Evolutionary conservation across 2,113 vertebrate species (phyloP), one percentile per base, ranked within the genome.

Genomic region (Synchiropus splendidus): DNA sequence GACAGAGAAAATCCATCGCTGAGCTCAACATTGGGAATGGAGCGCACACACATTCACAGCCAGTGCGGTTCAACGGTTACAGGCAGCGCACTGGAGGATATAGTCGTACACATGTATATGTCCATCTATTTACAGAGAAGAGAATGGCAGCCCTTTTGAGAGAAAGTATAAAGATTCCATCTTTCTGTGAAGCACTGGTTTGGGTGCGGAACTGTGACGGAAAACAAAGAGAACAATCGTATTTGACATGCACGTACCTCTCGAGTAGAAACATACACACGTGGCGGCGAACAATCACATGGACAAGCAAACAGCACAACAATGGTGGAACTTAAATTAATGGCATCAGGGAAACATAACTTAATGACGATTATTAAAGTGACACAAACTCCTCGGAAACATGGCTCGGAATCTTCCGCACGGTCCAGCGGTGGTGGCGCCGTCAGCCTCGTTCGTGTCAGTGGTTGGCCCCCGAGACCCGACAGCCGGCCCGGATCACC

Each of bases 111-210:
- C 21, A 67, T 73, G 66, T 71, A 68, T 79, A 71, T 72, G 74
- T 74, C 72, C 18, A 61, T 76, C 70, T 88, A 92, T 89, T 82
- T 88, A 90, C 81, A 92, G 53, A 58, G 74, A 78, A 81, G 60
- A 76, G 77, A 83, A 87, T 90, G 83, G 87, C 87, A 91, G 91
- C 90, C 91, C 91, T 94, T 96, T 87, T 71, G 21, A 67, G 77
- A 84, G 82, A 84, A 83, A 83, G 81, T 74, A 86, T 75, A 86
- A 87, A 81, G 69, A 69, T 53, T 73, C 39, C 15, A 64, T 69
- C 51, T 72, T 75, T 72, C 75, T 65, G 70, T 71, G 83, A 88
- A 89, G 83, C 87, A 67, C 79, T 75, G 77, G 76, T 61, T 27
- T 81, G 53, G 63, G 79, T 70, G 74, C 78, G 67, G 74, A 83